Base-by-base conservation (phyloP, 2,888 invertebrate genomes). In the Latrodectus elegans region DNA sequence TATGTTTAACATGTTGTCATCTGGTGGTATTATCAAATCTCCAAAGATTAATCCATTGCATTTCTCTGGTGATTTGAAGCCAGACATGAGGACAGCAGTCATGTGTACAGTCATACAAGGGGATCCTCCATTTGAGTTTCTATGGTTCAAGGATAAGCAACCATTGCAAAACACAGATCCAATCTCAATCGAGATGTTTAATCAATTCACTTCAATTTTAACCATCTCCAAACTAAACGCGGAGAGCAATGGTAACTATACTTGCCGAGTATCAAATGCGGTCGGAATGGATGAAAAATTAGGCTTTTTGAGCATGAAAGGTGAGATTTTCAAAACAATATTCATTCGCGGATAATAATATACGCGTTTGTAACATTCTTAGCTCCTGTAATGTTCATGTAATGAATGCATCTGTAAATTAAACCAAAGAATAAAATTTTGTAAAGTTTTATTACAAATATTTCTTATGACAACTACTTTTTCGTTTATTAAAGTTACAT, bases 61-160 rank as follows among this genome's bases (percentile, higher is more conserved):
- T 51, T 85, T 88, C 38, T 72, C 85, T 49, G 79, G 53, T 8
- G 81, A 75, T 0, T 17, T 88, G 1, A 22, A 70, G 0, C 49
- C 26, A n/a, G 83, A 76, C 4, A 67, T 26, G n/a, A 76, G 79
- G 14, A 78, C 70, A 4, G 75, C 60, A 22, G 72, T 88, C 2
- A 15, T 78, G 26, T 88, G 88, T 17, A 67, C 55, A 4, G 71
- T 79, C 9, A 53, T 71, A 0, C 87, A 89, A 9, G 90, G 90
- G 0, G 84, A 86, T 22, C 64, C 80, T 55, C 90, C 90, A 0
- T 82, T 89, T 15, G n/a, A 52, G 11, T 89, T 89, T 74, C 17
- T 12, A 0, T 90, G 90, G 90, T 71, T 77, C 22, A 89, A 89
- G 79, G 88, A 89, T 49, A 89, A 77, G 0, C 12, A 12, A 8